Percentiles rank a stretch among this genome's conserved stretches.
Conservation (phyloP, 2,113 vertebrate species). For the Anthoscopus minutus region DNA sequence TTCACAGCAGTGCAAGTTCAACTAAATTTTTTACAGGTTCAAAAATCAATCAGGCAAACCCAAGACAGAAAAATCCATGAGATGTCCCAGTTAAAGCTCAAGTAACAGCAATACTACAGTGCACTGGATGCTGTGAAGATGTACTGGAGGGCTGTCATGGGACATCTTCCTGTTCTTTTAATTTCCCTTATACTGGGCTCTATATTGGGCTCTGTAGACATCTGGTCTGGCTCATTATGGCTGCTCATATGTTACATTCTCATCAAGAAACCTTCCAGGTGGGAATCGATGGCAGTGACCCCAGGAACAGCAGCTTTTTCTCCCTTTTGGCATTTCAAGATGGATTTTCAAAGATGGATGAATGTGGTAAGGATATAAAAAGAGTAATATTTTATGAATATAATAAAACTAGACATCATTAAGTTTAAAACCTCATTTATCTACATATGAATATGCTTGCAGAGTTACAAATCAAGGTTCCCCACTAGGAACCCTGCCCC, state of each 20-base stretch:
- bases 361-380: background rate
- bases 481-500: background rate
- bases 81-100: background rate
- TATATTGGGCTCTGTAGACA: accelerated
- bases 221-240: background rate
- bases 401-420: background rate
- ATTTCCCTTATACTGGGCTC: background rate
- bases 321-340: background rate
- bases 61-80: background rate
- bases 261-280: background rate
- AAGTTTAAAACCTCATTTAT: background rate
- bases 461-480: background rate
- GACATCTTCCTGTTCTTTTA: background rate
- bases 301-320: background rate
- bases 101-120: background rate
- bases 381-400: background rate
- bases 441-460: background rate
- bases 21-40: background rate
- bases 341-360: background rate
- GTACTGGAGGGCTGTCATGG: background rate
- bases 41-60: conserved; percentile 14
- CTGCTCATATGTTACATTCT: background rate
- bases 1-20: conserved; percentile 7
- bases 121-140: background rate
- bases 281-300: background rate